A percentile compares a stretch with the other conserved stretches of the same genome.
These are phyloP conservation scores for Plutella xylostella DNA, from an alignment of 2,888 invertebrate genomes.

Conservation along the genomic window DNA sequence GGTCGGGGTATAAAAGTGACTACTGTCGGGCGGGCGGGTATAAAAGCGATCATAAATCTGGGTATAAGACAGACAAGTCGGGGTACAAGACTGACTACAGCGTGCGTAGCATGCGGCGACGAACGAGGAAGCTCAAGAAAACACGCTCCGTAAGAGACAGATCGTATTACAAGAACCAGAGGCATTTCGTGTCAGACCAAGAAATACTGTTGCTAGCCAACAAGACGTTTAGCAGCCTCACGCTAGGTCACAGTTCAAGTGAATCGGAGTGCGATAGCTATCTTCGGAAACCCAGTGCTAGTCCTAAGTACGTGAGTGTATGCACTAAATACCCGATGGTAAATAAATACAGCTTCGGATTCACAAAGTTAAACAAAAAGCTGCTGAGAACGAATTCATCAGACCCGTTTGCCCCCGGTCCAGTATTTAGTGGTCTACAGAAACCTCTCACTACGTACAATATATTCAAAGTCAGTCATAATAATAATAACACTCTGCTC, in stretches of 20 bases:
- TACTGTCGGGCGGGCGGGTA: constrained; percentile 65
- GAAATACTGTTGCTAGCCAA: constrained; percentile 70
- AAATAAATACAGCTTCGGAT: constrained; percentile 49
- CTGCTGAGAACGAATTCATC: constrained; percentile 46
- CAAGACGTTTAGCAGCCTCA: constrained; percentile 64
- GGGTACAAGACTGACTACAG: constrained; percentile 73
- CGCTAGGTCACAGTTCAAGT: constrained; percentile 68
- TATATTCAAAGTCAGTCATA: constrained; percentile 58
- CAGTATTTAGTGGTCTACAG: constrained; percentile 61
- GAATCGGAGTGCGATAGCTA: constrained; percentile 62
- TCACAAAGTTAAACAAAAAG: constrained; percentile 47
- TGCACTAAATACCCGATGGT: constrained; percentile 53
- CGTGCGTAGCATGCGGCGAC: constrained; percentile 53
- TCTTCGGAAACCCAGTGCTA: constrained; percentile 45
- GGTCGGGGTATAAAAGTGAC: constrained; percentile 64
- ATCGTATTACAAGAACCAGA: constrained; percentile 66
- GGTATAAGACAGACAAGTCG: constrained; percentile 72
- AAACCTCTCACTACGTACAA: constrained; percentile 53
- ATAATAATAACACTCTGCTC: constrained; percentile 46
- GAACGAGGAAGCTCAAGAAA: constrained; percentile 62
- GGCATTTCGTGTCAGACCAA: constrained; percentile 69
- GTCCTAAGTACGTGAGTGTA: constrained; percentile 59
- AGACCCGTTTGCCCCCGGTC: constrained; percentile 63
- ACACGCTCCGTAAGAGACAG: constrained; percentile 61
- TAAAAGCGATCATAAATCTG: constrained; percentile 71